Evolutionary conservation across 1,140 invertebrate species (phyloP).

Genomic region (Macrobrachium nipponense): DNA sequence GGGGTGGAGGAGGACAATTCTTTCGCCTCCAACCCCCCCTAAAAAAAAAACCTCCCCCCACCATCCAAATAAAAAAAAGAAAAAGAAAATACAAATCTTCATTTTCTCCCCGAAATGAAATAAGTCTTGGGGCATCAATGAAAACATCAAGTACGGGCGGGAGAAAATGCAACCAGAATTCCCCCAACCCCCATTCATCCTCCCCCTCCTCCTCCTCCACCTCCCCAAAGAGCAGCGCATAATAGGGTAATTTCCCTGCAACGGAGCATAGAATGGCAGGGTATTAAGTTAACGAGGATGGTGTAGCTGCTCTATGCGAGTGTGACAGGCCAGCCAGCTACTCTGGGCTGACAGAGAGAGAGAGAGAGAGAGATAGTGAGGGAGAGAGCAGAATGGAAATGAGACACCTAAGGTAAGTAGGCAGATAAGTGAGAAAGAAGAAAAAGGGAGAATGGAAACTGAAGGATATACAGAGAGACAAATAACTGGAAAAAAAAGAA

Average conservation of each 20-base stretch:
- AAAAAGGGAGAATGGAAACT: neutral
- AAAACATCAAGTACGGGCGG: too few species aligned
- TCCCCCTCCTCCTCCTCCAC: neutral
- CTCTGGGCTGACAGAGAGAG: neutral
- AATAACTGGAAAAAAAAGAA: neutral
- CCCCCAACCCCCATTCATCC: neutral
- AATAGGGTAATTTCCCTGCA: conserved; percentile 53
- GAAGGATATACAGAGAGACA: neutral
- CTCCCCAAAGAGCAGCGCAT: conserved; percentile 26
- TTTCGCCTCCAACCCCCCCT: too few species aligned
- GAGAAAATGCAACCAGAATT: neutral
- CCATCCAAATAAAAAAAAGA: too few species aligned
- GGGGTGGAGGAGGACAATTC: too few species aligned
- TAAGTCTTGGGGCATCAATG: too few species aligned
- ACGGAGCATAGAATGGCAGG: conserved; percentile 48
- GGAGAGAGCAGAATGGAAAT: conserved; percentile 2
- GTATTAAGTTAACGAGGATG: conserved; percentile 50
- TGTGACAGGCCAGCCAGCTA: neutral
- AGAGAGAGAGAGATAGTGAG: neutral
- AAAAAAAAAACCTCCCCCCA: too few species aligned
- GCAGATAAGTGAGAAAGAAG: neutral
- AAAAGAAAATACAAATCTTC: too few species aligned
- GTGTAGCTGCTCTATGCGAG: conserved; percentile 8
- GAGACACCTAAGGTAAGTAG: neutral
- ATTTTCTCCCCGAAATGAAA: too few species aligned